A percentile compares a stretch with the other conserved stretches of the same genome.
Evolutionary conservation across 2,113 vertebrate genomes (phyloP).

Genomic region (Tychaedon coryphoeus): DNA sequence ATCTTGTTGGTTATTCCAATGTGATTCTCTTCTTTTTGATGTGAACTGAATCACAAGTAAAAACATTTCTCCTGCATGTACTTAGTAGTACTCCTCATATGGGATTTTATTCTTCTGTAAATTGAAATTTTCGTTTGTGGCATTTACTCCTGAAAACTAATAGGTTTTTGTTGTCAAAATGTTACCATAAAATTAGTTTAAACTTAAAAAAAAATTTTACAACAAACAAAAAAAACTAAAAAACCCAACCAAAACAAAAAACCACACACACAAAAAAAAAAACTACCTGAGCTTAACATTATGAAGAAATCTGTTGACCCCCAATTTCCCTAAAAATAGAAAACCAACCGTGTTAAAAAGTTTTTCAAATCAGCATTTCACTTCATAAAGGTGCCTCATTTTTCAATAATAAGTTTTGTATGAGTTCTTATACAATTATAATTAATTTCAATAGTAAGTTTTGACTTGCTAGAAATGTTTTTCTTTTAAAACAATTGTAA

Average conservation of each 20-base stretch:
- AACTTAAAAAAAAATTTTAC: background rate
- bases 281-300: background rate
- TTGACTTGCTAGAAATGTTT: fast-evolving
- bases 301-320: background rate
- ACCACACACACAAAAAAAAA: no score
- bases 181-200: background rate
- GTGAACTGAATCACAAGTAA: background rate
- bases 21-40: background rate
- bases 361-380: background rate
- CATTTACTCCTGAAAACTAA: background rate
- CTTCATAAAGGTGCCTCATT: background rate
- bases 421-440: no score
- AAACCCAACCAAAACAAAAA: no score
- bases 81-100: background rate
- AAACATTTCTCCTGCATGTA: background rate
- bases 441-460: background rate
- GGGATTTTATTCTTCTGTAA: background rate
- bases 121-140: background rate
- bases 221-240: no score
- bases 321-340: background rate
- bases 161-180: background rate
- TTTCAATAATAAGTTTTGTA: background rate
- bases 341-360: fast-evolving
- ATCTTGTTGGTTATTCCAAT: background rate
- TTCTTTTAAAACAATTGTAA: background rate